These are phyloP conservation scores for Pavo muticus DNA, from an alignment of 2,113 vertebrate genomes.

Conservation along the genomic window DNA sequence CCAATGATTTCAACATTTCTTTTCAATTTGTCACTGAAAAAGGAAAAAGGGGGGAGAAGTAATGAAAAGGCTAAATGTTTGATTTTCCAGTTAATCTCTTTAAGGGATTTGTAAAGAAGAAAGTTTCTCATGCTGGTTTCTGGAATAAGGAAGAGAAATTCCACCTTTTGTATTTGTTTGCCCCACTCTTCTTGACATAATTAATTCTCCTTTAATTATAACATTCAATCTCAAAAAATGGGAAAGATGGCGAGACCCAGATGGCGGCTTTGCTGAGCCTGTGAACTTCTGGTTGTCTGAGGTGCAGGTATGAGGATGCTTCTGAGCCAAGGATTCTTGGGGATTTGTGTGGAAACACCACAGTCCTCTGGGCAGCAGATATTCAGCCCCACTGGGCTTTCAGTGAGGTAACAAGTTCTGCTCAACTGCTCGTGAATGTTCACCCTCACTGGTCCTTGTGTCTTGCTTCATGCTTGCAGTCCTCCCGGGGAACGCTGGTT, in stretches of 20 bases:
- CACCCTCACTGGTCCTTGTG: neutral
- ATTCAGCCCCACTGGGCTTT: neutral
- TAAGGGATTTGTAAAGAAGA: neutral
- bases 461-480: neutral
- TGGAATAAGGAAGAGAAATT: slow-evolving; percentile 5
- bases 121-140: neutral
- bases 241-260: neutral
- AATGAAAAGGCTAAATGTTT: neutral
- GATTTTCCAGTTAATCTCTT: neutral
- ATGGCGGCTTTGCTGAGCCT: neutral
- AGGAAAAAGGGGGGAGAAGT: neutral
- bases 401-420: neutral
- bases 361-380: neutral
- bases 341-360: neutral
- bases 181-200: neutral
- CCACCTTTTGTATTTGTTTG: neutral
- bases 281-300: rapidly evolving
- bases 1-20: neutral
- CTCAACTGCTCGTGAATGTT: neutral
- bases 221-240: slow-evolving; percentile 16
- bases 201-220: slow-evolving; percentile 29
- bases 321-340: neutral
- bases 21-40: neutral
- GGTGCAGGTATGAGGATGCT: neutral
- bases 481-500: rapidly evolving